A percentile compares a stretch with the other conserved stretches of the same genome.
These are phyloP conservation scores for Eupithecia vulgata DNA, from an alignment of 2,888 invertebrate genomes.

Conservation along the genomic window DNA sequence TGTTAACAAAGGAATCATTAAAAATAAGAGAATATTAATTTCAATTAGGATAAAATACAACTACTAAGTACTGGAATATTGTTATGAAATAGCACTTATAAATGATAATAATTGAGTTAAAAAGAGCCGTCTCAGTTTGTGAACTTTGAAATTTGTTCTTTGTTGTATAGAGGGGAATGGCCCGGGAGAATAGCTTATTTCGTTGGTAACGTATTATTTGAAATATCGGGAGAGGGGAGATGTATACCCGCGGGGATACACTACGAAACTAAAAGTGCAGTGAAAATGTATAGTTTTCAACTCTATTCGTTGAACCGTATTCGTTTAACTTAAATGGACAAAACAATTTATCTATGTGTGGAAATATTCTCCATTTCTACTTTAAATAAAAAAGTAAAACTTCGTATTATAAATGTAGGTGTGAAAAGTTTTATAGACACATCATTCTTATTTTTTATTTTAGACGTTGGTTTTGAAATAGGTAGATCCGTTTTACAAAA, in stretches of 20 bases:
- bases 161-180: conserved; percentile 17
- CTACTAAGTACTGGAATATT: not conserved
- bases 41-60: not conserved
- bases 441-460: no score
- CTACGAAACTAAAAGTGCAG: conserved; percentile 16
- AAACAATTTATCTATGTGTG: no score
- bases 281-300: not conserved
- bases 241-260: conserved; percentile 3
- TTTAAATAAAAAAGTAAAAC: no score
- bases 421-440: no score
- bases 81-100: not conserved
- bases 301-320: not conserved
- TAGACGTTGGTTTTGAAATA: no score
- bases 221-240: conserved; percentile 19
- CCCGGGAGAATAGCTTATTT: conserved; percentile 34
- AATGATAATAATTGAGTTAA: conserved; percentile 17
- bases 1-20: no score
- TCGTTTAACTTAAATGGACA: no score
- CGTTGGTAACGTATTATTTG: conserved; percentile 25
- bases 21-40: not conserved
- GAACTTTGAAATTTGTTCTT: conserved; percentile 32
- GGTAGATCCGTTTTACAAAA: no score
- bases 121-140: conserved; percentile 24
- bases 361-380: no score
- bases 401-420: no score